These are phyloP conservation scores for Neostethus bicornis DNA, from an alignment of 2,797 vertebrate genomes.

Conservation along the genomic window DNA sequence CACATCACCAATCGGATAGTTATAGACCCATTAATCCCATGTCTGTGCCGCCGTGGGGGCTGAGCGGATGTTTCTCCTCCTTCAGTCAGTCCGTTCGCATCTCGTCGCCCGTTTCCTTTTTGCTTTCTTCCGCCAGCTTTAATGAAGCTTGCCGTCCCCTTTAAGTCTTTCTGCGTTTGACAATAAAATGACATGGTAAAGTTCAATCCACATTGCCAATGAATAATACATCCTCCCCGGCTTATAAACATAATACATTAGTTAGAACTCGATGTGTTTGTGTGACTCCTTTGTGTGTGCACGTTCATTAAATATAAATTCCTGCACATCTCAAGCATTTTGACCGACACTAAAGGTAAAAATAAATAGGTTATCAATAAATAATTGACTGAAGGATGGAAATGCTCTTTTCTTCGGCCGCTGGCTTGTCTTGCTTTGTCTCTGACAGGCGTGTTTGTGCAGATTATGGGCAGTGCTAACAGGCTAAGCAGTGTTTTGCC, in stretches of 20 bases:
- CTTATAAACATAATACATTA: constrained; percentile 83
- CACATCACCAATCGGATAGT: constrained; percentile 28
- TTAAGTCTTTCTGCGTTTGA: constrained; percentile 74
- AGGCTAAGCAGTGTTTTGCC: constrained; percentile 72
- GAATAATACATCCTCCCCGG: constrained; percentile 77
- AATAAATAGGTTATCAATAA: constrained; percentile 83
- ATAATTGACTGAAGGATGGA: constrained; percentile 78
- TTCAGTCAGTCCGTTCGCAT: constrained; percentile 64
- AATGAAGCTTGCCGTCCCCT: constrained; percentile 68
- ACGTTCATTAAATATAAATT: constrained; percentile 80
- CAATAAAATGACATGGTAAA: constrained; percentile 78
- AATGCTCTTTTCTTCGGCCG: constrained; percentile 33
- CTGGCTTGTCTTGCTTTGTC: constrained; percentile 60
- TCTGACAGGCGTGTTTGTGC: constrained; percentile 58
- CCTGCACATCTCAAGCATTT: constrained; percentile 70
- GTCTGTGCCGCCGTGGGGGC: constrained; percentile 19
- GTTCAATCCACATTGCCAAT: constrained; percentile 66
- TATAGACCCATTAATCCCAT: constrained; percentile 31
- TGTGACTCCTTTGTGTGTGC: constrained; percentile 44
- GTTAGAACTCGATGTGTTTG: constrained; percentile 71
- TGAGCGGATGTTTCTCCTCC: constrained; percentile 44
- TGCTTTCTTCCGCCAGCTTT: constrained; percentile 46
- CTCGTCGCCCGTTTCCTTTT: constrained; percentile 47
- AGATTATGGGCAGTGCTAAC: constrained; percentile 73
- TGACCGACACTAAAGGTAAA: constrained; percentile 78